Percentiles rank a stretch among this genome's conserved stretches.
Evolutionary conservation across 2,888 invertebrate species (phyloP).

Genomic region (Diplazon laetatorius): DNA sequence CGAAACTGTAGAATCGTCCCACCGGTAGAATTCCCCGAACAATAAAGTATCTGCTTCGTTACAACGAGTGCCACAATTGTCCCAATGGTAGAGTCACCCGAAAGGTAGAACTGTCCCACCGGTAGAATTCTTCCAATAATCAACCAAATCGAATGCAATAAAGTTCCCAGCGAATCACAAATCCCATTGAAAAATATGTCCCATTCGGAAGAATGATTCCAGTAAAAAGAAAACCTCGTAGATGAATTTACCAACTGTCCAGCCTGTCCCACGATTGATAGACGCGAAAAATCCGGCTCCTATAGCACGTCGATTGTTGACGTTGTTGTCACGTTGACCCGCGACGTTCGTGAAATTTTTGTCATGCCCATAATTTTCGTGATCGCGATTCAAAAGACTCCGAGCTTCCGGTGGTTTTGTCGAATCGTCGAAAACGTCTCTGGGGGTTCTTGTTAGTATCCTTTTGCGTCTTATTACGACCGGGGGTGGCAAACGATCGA

Average conservation of each 20-base stretch:
- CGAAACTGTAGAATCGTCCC: too few species aligned
- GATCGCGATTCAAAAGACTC: not conserved
- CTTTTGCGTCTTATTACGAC: constrained; percentile 79
- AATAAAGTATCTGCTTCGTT: too few species aligned
- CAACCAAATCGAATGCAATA: too few species aligned
- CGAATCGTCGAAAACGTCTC: constrained; percentile 68
- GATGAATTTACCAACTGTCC: constrained; percentile 31
- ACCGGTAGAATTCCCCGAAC: too few species aligned
- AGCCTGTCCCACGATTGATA: constrained; percentile 40
- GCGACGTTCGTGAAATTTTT: not conserved
- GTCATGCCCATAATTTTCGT: not conserved
- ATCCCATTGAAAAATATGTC: not conserved
- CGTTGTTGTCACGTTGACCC: constrained; percentile 24
- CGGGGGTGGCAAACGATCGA: constrained; percentile 76
- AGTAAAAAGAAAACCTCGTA: too few species aligned
- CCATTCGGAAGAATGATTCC: constrained; percentile 4
- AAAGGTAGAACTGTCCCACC: not conserved
- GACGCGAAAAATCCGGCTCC: constrained; percentile 47
- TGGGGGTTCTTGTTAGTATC: constrained; percentile 66
- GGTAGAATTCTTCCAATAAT: too few species aligned
- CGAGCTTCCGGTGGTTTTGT: constrained; percentile 54
- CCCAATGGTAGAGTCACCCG: not conserved
- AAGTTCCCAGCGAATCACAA: too few species aligned
- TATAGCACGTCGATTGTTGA: constrained; percentile 1
- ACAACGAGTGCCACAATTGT: not conserved